Base-by-base conservation (phyloP, 2,888 invertebrate species). In the Autographa pulchrina region DNA sequence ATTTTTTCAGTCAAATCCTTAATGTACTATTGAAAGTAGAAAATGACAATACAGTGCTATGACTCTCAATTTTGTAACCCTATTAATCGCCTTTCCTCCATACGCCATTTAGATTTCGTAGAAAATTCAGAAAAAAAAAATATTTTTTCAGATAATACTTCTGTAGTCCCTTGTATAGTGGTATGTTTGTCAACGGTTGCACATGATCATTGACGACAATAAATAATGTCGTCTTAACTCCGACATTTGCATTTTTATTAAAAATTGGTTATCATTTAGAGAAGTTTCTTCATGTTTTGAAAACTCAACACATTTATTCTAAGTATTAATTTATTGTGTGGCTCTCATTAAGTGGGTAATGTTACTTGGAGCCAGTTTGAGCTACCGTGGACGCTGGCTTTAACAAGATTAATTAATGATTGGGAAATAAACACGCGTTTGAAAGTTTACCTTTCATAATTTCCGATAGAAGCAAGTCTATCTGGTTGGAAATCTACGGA, bases 211-310 rank as follows among this genome's bases (percentile, higher is more conserved):
- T 75, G 65, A 81, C 64, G 38, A 74, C 63, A 61, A 80, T 76
- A 80, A 84, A 84, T 83, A 80, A 77, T 68, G 54, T 63, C 72
- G 62, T 59, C 65, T 75, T 75, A 79, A 52, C 62, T 63, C 59
- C n/a, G 41, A 48, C 65, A 82, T 84, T 83, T 62, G 70, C 82
- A 83, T 84, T 76, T 82, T 82, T 84, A 83, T 83, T 84, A 80
- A 83, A 81, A 74, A 77, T 81, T 78, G 77, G 77, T 83, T 56
- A 77, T 77, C 66, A 72, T 80, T 74, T 76, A 25, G 31, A 70
- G 65, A 65, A 69, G 72, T 80, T 74, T 78, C 70, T 61, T 70
- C 74, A 73, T 58, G 66, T 83, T 77, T 64, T 67, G 71, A 68
- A 70, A 64, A 64, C 72, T 62, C 62, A 32, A 61, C 60, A 68